Evolutionary conservation across 2,888 invertebrate species (phyloP), one percentile per base, ranked within the genome.

Genomic region (Eupithecia inturbata): DNA sequence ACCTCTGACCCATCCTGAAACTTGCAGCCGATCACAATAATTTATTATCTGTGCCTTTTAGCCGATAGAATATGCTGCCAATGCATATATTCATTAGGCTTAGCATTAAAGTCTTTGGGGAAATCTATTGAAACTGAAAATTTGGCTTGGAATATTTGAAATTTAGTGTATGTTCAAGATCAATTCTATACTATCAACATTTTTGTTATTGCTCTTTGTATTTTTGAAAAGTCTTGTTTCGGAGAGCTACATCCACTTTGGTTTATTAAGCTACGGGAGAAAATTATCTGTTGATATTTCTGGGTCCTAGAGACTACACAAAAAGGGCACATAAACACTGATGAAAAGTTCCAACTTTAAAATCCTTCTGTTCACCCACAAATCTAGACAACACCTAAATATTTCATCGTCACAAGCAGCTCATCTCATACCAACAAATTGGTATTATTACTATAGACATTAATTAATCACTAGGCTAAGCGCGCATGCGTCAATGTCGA

Each of bases 21-120:
- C 93, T 93, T 93, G 93, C 93, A 92, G 90, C 93, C 93, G 92
- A 93, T 93, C 91, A 92, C 91, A 87, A 90, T 93, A 92, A 93
- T 93, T 92, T 91, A 91, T 89, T 88, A 86, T 84, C 87, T 78
- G 80, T 82, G 83, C 79, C 86, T 85, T 82, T 81, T 79, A 80
- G 73, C 78, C 79, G 73, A 80, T 80, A 73, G 78, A 79, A 80
- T 80, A 79, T 75, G 76, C 78, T 77, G 76, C 75, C 73, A 76
- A 71, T 75, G 77, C 77, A 74, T 76, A 78, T 76, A 76, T 77
- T 80, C 77, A 78, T 79, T 76, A 76, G 73, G 69, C 70, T 73
- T 67, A 70, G 7, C 22, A 26, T 66, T 66, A 66, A 36, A 16
- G 64, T 39, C 33, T 64, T 69, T 69, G 31, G n/a, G 49, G 45